These are phyloP conservation scores for Entomobrya proxima DNA, from an alignment of 2,888 invertebrate genomes.

Conservation along the genomic window DNA sequence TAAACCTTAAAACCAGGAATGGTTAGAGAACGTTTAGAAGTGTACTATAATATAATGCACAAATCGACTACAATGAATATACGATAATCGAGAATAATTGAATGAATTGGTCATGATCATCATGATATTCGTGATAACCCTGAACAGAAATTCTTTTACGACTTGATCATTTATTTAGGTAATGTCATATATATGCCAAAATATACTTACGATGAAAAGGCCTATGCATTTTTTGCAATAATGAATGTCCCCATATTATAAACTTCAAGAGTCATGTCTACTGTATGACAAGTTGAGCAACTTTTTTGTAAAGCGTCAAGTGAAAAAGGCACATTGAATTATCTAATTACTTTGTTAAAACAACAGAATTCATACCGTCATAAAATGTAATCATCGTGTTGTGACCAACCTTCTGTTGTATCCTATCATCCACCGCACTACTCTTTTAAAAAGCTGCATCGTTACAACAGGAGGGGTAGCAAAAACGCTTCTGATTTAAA, in stretches of 20 bases:
- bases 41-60: background rate
- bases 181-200: slow-evolving; percentile 2
- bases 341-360: slow-evolving; percentile 15
- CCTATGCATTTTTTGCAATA: background rate
- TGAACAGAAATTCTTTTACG: slow-evolving; percentile 44
- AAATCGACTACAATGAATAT: background rate
- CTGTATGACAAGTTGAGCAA: slow-evolving; percentile 50
- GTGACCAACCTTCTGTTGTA: background rate
- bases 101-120: slow-evolving; percentile 52
- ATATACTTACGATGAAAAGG: background rate
- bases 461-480: background rate
- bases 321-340: slow-evolving; percentile 17
- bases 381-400: background rate
- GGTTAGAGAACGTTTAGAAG: too few species aligned
- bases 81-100: background rate
- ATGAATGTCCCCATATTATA: background rate
- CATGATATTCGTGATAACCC: slow-evolving; percentile 56
- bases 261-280: background rate
- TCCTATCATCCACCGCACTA: background rate
- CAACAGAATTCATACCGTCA: background rate
- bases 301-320: slow-evolving; percentile 22
- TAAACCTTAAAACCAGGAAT: too few species aligned
- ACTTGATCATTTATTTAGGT: slow-evolving; percentile 27
- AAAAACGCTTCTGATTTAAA: background rate
- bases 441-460: too few species aligned